Evolutionary conservation across 2,113 vertebrate species (phyloP).

Genomic region (Actinemys pallida): DNA sequence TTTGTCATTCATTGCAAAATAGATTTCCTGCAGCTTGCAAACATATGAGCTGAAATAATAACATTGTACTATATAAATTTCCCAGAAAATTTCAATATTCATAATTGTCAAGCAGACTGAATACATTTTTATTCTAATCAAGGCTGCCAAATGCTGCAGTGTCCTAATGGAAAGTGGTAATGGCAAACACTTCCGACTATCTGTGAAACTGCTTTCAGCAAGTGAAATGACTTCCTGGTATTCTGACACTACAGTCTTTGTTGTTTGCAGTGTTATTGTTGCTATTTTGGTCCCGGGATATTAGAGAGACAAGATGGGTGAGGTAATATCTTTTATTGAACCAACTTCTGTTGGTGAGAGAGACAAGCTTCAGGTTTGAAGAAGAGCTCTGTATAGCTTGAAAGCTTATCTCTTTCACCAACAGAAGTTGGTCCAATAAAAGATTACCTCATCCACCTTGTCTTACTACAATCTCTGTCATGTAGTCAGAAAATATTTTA

Average conservation of each 20-base stretch:
- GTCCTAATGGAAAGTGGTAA: neutral
- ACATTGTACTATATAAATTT: neutral
- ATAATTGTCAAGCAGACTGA: neutral
- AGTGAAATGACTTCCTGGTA: neutral
- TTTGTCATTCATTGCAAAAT: neutral
- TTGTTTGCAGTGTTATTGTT: neutral
- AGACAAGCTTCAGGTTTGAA: neutral
- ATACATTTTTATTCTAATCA: neutral
- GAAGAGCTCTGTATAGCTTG: neutral
- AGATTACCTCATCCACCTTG: neutral
- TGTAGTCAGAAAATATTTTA: neutral
- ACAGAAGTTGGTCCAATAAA: neutral
- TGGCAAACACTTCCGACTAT: neutral
- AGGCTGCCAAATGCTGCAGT: neutral
- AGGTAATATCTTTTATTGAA: neutral
- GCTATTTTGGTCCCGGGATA: neutral
- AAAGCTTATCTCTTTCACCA: neutral
- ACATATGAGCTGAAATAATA: neutral
- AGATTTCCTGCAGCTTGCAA: neutral
- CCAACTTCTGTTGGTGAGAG: neutral
- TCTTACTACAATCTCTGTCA: neutral
- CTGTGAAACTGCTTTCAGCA: neutral
- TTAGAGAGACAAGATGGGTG: neutral
- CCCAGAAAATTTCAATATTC: neutral
- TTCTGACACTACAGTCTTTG: neutral